Evolutionary conservation across 1,140 invertebrate species (phyloP), one percentile per base, ranked within the genome.

Genomic region (Neodiprion fabricii): DNA sequence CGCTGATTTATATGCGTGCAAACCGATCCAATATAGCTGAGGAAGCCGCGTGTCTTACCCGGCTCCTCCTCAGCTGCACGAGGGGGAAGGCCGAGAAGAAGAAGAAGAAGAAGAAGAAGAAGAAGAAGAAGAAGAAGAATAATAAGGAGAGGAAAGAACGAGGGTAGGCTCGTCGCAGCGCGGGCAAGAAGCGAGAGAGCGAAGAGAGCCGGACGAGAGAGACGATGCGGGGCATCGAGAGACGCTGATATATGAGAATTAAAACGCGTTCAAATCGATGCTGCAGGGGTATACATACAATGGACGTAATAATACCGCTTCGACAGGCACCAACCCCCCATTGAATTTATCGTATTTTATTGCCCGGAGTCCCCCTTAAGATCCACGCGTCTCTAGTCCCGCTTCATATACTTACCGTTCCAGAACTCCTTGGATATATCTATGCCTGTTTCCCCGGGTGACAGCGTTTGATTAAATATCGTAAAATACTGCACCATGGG

Each of bases 71-170:
- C 28, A 40, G 28, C 28, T 40, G 28, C 28, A 40, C 5, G 50
- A 47, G 50, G 72, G 11, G 49, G 61, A 73, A 40, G n/a, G 67
- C 23, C 21, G 73, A 49, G 48, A 72, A n/a, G 53, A 72, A 11
- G 40, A 70, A 72, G 68, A 72, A 67, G 47, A 71, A 53, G 70
- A 48, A 72, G 68, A 72, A 67, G 47, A 71, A 53, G 70, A 48
- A 3, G 28, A 40, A 40, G 28, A 40, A 40, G 28, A 40, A 40
- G 28, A 40, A 40, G 28, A 40, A 40, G 5, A 40, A 40, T 3
- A 40, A 40, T 40, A 40, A 5, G 65, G 48, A 49, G 70, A 66
- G 69, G 67, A 66, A 12, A 40, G 66, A 50, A 70, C 70, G 72
- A 53, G 72, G 49, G 72, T 48, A 21, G 61, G 40, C 53, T 65